Percentiles rank a stretch among this genome's conserved stretches.
phyloP scores from a whole-genome alignment of 37 sponge, comb jelly and placozoan species.

The Diacarnus erythraeanus region DNA sequence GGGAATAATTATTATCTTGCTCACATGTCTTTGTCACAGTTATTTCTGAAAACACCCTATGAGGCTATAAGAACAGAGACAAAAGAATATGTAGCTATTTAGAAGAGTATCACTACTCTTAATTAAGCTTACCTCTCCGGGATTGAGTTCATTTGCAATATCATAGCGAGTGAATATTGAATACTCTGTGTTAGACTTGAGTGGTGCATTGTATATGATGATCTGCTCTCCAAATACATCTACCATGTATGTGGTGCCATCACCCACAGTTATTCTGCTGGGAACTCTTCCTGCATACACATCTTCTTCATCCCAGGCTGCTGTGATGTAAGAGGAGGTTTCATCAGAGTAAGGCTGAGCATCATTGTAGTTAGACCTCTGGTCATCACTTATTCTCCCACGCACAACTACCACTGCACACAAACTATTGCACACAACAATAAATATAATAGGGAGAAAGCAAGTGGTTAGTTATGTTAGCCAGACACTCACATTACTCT shows the following conservation, averaged over 20 bases:
- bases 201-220: not conserved
- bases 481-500: conserved; percentile 28
- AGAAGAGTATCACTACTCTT: not conserved
- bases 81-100: not conserved
- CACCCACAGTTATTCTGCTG: conserved; percentile 20
- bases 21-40: not conserved
- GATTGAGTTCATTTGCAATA: conserved; percentile 18
- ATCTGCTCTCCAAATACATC: too few species aligned
- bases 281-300: conserved; percentile 16
- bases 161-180: conserved; percentile 16
- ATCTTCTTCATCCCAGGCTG: conserved; percentile 34
- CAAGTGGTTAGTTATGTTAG: too few species aligned
- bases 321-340: conserved; percentile 41
- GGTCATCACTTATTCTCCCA: not conserved
- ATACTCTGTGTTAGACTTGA: conserved; percentile 28
- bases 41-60: not conserved
- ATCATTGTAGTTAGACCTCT: not conserved
- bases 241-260: conserved; percentile 4
- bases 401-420: conserved; percentile 51
- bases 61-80: not conserved
- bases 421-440: conserved; percentile 17
- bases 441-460: too few species aligned
- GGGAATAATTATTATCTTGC: not conserved
- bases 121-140: not conserved
- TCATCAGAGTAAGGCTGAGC: not conserved